Evolutionary conservation across 2,888 invertebrate species (phyloP), one percentile per base, ranked within the genome.

Genomic region (Chrysodeixis includens): DNA sequence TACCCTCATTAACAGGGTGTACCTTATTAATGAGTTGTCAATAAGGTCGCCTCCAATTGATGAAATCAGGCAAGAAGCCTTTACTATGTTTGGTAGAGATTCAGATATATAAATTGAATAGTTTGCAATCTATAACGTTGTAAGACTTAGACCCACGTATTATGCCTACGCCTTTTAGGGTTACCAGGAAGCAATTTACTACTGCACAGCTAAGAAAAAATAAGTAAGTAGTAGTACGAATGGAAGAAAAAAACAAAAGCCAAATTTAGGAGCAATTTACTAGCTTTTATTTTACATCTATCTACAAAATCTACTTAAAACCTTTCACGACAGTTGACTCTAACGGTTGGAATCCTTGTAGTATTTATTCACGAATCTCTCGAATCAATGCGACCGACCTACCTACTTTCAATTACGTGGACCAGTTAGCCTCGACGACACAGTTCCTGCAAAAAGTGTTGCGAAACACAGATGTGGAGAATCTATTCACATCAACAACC

Each of bases 1-100:
- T 49, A 49, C 46, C 56, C 30, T 56, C 57, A 54, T 67, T 63
- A 67, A 66, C 56, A 18, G 9, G 46, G 10, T 49, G 20, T 12
- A 20, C 20, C 46, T 18, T 49, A 49, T 49, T 49, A 18, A 49
- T 49, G 46, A 20, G 18, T 10, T 49, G 20, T 18, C 40, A 40
- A 49, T 20, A 49, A 49, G 46, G 46, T 8, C 9, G 10, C 20
- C 20, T 20, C 18, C 18, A 4, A 49, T 18, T 49, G 0, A 20
- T 20, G 18, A 9, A 18, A 49, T 49, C 46, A 49, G 18, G 9
- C 46, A 10, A 49, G 46, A 20, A 20, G 9, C n/a, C 40, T 40
- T 14, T 35, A 35, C 12, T 4, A 35, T 35, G 14, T 35, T 12
- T 12, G 32, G 10, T 32, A 10, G 32, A 32, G 9, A 10, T 10